Percentiles rank a stretch among this genome's conserved stretches.
These are phyloP conservation scores for Drosophila kohkoa DNA, from an alignment of 1,140 invertebrate genomes.

Conservation along the genomic window DNA sequence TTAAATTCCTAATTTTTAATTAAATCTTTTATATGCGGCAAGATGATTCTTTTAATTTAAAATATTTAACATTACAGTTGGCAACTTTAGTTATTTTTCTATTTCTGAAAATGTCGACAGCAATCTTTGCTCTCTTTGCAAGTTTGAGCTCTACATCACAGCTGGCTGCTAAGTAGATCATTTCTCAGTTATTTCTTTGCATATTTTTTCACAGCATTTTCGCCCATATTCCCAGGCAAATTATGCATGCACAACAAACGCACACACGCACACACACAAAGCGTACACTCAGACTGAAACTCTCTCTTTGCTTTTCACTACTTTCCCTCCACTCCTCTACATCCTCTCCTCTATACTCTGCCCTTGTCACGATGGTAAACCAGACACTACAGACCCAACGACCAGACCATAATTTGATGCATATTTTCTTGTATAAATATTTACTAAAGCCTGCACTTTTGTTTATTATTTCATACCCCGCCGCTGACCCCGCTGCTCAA, in stretches of 20 bases:
- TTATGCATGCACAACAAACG: constrained; percentile 41
- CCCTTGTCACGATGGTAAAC: constrained; percentile 6
- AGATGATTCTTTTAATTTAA: too few species aligned
- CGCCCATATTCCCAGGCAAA: constrained; percentile 17
- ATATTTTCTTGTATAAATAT: constrained; percentile 73
- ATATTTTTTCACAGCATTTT: constrained; percentile 10
- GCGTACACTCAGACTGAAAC: neutral
- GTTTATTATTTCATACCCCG: constrained; percentile 55
- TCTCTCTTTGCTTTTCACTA: neutral
- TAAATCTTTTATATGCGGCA: too few species aligned
- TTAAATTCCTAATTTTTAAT: too few species aligned
- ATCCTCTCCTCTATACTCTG: neutral
- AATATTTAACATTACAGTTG: too few species aligned
- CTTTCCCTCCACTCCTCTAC: neutral
- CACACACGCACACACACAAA: neutral
- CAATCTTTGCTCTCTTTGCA: neutral
- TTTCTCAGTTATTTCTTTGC: constrained; percentile 10
- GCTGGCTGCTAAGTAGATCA: constrained; percentile 16
- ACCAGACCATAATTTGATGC: constrained; percentile 54
- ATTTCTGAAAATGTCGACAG: neutral
- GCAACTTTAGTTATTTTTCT: too few species aligned
- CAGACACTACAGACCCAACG: constrained; percentile 17
- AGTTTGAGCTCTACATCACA: neutral
- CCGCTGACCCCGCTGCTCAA: too few species aligned
- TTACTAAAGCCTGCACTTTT: constrained; percentile 68